These are phyloP conservation scores for Mustelus asterias DNA, from an alignment of 2,113 vertebrate species.

Conservation along the genomic window DNA sequence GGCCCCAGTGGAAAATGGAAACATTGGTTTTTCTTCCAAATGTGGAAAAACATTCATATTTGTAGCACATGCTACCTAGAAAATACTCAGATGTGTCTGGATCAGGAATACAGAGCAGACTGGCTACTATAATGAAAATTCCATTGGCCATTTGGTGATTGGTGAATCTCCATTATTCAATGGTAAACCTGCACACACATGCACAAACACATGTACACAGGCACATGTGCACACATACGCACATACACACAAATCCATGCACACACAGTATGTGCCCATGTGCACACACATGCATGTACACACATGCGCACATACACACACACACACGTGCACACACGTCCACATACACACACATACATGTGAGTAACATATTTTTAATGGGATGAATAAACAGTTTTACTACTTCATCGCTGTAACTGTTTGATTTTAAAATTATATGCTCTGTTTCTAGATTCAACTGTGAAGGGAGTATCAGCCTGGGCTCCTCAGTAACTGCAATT, in stretches of 20 bases:
- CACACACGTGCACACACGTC: too few species aligned
- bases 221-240: too few species aligned
- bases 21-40: not conserved
- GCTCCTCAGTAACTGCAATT: conserved; percentile 43
- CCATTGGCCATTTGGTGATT: not conserved
- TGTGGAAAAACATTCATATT: not conserved
- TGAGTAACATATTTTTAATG: not conserved
- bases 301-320: too few species aligned
- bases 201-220: too few species aligned
- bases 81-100: not conserved
- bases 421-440: not conserved
- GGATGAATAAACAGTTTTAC: not conserved
- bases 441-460: conserved; percentile 44
- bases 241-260: too few species aligned
- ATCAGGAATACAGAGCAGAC: not conserved
- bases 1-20: not conserved
- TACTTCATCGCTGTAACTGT: too few species aligned
- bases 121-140: not conserved
- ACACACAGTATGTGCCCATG: too few species aligned
- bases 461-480: conserved; percentile 38
- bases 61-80: not conserved
- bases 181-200: not conserved
- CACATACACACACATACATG: too few species aligned
- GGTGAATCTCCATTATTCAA: not conserved
- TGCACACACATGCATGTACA: too few species aligned